Base-by-base conservation (phyloP, 1,140 invertebrate species). In the Pachypsylla venusta region DNA sequence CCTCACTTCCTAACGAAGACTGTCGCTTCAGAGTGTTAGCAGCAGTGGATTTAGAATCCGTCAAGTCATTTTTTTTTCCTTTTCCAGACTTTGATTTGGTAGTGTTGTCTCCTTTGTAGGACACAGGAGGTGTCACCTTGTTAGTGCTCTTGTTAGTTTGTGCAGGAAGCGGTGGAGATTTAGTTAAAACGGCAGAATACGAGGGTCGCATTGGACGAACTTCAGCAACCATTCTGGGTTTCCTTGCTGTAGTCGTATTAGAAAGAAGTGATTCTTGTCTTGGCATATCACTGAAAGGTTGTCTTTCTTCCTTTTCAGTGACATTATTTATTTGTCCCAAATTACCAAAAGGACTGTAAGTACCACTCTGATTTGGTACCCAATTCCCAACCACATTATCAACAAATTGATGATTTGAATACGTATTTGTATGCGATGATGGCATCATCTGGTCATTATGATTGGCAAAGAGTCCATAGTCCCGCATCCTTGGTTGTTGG, bases 181-280 rank as follows among this genome's bases (percentile, higher is more conserved):
- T 88, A 14, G 82, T 81, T 13, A 89, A 65, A 10, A 89, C 84
- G 72, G 87, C 85, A 1, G 87, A 89, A 69, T 89, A 89, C 22
- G 82, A 82, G 20, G 85, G 85, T 57, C 85, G 74, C 85, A 89
- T 87, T 2, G 85, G 85, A 66, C 86, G 87, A 0, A 89, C 86
- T 74, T 88, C 85, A 24, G 85, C 86, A 1, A 89, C 79, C 67
- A 85, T 86, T 25, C 85, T 74, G 55, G 80, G 79, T 67, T 87
- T 88, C 62, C 77, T 81, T 30, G 68, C 73, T 65, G 70, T 71
- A 65, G 61, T 70, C 58, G 16, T 70, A 59, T 60, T 60, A 65
- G 57, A 64, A 65, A 54, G 57, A 56, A 35, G 40, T 16, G 53
- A 42, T 27, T 53, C 53, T 35, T 58, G 56, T 19, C 28, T 55